Evolutionary conservation across 2,888 invertebrate genomes (phyloP).

Genomic region (Platycnemis pennipes): DNA sequence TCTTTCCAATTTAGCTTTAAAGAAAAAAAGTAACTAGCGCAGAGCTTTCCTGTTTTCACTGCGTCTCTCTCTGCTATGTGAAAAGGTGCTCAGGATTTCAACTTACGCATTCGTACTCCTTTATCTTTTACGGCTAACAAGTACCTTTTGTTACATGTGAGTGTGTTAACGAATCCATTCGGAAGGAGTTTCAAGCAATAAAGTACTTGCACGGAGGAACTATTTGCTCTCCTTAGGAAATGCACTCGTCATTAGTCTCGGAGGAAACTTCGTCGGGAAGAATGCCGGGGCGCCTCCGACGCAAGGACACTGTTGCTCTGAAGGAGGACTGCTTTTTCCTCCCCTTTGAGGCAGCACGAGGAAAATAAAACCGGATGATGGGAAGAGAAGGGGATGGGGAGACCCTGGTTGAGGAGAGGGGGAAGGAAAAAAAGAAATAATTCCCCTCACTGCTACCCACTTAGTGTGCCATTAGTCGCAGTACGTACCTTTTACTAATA

Average conservation of each 20-base stretch:
- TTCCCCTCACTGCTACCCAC: background rate
- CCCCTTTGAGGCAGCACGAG: background rate
- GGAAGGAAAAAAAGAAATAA: background rate
- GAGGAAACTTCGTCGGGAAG: background rate
- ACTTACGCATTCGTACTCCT: background rate
- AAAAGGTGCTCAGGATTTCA: background rate
- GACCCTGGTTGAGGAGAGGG: background rate
- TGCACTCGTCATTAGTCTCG: background rate
- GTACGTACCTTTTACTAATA: conserved; percentile 18
- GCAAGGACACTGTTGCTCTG: background rate
- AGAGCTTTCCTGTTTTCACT: background rate
- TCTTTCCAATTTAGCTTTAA: too few species aligned
- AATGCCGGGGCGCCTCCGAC: background rate
- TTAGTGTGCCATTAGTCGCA: background rate
- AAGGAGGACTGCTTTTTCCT: background rate
- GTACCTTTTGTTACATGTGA: background rate
- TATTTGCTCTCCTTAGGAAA: conserved; percentile 11
- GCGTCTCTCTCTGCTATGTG: background rate
- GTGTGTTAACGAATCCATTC: background rate
- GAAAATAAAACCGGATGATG: background rate
- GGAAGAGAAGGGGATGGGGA: background rate
- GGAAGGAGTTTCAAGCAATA: background rate
- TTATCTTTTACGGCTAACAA: background rate
- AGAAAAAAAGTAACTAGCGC: too few species aligned
- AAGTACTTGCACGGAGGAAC: background rate